Base-by-base conservation (phyloP, 2,797 vertebrate genomes). In the Myotis daubentonii region DNA sequence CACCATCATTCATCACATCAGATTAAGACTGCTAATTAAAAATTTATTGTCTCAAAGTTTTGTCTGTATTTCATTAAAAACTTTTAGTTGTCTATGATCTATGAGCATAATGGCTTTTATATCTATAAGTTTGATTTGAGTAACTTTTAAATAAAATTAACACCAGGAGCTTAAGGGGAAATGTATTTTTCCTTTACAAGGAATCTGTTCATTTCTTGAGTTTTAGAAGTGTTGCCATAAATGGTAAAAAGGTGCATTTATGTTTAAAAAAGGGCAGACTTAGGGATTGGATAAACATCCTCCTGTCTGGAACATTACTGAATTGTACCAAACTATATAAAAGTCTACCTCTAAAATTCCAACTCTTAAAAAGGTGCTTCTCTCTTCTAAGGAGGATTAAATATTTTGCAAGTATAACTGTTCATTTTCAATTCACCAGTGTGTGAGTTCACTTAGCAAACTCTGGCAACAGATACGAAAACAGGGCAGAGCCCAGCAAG, bases 111-210 rank as follows among this genome's bases (percentile, higher is more conserved):
- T 30, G n/a, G 1, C 36, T 93, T 97, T 92, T 62, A 62, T 66
- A 68, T 53, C 44, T 94, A 6, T 90, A 93, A 55, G 38, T 74
- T 95, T 88, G 22, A 47, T 95, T 95, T 88, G 74, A 92, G 53
- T 86, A 88, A 86, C 65, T 93, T 93, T 94, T 93, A 95, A 93
- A 89, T 94, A 96, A 95, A 92, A 91, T 95, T 95, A 97, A 71
- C 22, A 57, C 71, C 49, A 57, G 22, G 17, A 22, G 11, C 80
- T 92, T 41, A 62, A 94, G 33, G 75, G 44, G 47, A 96, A 95
- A 92, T 49, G 4, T 86, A 16, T 62, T 93, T 96, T 94, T 89
- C 79, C 44, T 80, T 86, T 92, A 71, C 9, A 96, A 79, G 71
- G 71, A 95, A 96, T 93, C 49, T 95, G 79, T 89, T 96, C 74